These are phyloP conservation scores for Microplitis deprimator DNA, from an alignment of 2,888 invertebrate species.

Conservation along the genomic window DNA sequence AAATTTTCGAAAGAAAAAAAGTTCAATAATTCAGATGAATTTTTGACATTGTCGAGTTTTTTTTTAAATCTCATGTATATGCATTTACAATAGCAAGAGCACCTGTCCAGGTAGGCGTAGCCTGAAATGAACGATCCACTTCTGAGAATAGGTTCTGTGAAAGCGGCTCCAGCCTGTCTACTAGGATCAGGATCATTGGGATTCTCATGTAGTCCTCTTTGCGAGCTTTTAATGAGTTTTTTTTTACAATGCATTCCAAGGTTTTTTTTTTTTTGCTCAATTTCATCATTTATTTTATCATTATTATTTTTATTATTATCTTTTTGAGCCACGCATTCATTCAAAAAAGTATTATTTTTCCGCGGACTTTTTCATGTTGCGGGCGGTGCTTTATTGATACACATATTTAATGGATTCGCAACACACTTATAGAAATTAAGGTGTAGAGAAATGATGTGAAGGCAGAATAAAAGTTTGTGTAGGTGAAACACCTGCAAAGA, in stretches of 20 bases:
- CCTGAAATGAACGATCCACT: constrained; percentile 55
- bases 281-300: neutral
- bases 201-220: constrained; percentile 59
- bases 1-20: too few species aligned
- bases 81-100: constrained; percentile 50
- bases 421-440: constrained; percentile 42
- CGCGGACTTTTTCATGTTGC: constrained; percentile 22
- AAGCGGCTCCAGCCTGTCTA: constrained; percentile 68
- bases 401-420: constrained; percentile 55
- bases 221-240: constrained; percentile 64
- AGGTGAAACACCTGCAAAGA: constrained; percentile 48
- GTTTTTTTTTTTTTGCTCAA: constrained; percentile 11
- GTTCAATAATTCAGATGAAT: constrained; percentile 66
- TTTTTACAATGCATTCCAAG: constrained; percentile 45
- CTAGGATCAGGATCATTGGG: constrained; percentile 66
- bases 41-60: constrained; percentile 57
- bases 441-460: constrained; percentile 27
- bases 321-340: neutral
- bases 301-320: neutral
- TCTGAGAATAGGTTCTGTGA: constrained; percentile 61
- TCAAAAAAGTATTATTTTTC: constrained; percentile 19
- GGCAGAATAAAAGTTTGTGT: constrained; percentile 38
- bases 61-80: constrained; percentile 32
- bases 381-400: constrained; percentile 40
- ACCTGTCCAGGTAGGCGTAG: constrained; percentile 69